Conservation (phyloP, 2,797 vertebrate genomes). For the Pitangus sulphuratus region DNA sequence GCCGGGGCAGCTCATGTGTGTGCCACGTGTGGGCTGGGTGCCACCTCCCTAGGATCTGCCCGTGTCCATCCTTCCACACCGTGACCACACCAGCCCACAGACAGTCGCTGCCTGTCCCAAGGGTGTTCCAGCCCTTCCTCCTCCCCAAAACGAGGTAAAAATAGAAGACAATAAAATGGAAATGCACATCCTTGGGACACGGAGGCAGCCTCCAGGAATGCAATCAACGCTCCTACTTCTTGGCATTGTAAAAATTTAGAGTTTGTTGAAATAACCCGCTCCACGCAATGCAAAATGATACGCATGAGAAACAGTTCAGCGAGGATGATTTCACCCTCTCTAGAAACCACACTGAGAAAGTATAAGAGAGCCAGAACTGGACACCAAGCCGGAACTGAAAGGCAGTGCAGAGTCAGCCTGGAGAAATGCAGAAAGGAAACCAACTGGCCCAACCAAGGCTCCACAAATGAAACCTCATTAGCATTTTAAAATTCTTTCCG, state of each 20-base stretch:
- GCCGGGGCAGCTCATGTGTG: background rate
- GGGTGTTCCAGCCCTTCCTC: constrained; percentile 47
- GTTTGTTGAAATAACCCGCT: background rate
- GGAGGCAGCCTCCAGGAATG: background rate
- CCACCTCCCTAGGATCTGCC: background rate
- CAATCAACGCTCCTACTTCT: background rate
- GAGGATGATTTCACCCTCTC: background rate
- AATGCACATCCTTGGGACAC: constrained; percentile 1
- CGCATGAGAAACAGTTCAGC: background rate
- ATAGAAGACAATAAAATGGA: constrained; percentile 43
- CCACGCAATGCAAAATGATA: background rate
- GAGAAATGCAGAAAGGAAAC: background rate
- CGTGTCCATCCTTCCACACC: background rate
- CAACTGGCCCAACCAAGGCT: background rate
- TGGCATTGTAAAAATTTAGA: background rate
- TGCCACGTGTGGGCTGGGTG: background rate
- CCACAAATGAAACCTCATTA: background rate
- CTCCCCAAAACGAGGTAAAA: background rate
- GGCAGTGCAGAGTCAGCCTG: background rate
- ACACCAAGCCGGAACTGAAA: background rate
- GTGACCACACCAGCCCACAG: background rate
- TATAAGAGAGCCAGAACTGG: background rate
- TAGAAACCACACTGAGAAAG: background rate
- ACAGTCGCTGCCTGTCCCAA: background rate
- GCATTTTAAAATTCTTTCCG: constrained; percentile 2